These are phyloP conservation scores for Polyodon spathula DNA, from an alignment of 2,113 vertebrate genomes.

Conservation along the genomic window DNA sequence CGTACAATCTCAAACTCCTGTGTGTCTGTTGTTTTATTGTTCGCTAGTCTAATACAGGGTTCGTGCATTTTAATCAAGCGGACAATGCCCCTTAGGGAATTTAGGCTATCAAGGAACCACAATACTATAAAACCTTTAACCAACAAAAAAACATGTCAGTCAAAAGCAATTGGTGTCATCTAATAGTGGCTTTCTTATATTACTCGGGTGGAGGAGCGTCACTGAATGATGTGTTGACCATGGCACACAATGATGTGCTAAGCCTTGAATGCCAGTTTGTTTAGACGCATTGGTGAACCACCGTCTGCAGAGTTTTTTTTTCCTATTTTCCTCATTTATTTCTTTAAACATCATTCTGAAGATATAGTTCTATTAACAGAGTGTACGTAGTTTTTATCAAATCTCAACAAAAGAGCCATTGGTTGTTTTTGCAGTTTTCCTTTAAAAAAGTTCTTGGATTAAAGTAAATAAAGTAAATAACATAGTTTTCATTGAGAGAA, in stretches of 20 bases:
- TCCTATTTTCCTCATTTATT: not conserved
- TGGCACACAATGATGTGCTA: not conserved
- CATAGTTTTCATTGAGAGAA: too few species aligned
- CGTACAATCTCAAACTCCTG: too few species aligned
- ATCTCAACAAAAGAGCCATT: too few species aligned
- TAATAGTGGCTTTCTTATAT: not conserved
- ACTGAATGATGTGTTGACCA: not conserved
- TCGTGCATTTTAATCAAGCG: constrained; percentile 1
- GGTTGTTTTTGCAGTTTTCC: too few species aligned
- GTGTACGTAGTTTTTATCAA: too few species aligned
- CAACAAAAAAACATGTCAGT: not conserved
- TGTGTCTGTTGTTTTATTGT: not conserved
- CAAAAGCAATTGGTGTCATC: not conserved
- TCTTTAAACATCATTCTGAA: too few species aligned
- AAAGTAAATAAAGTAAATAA: too few species aligned
- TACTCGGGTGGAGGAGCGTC: not conserved
- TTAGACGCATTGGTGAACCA: not conserved
- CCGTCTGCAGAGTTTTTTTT: not conserved
- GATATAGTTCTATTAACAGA: not conserved
- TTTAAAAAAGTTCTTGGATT: too few species aligned
- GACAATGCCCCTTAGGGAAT: not conserved
- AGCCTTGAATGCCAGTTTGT: not conserved
- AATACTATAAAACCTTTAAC: not conserved
- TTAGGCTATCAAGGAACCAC: not conserved
- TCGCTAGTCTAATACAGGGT: not conserved